These are phyloP conservation scores for Eurois occulta DNA, from an alignment of 2,888 invertebrate species.

Conservation along the genomic window DNA sequence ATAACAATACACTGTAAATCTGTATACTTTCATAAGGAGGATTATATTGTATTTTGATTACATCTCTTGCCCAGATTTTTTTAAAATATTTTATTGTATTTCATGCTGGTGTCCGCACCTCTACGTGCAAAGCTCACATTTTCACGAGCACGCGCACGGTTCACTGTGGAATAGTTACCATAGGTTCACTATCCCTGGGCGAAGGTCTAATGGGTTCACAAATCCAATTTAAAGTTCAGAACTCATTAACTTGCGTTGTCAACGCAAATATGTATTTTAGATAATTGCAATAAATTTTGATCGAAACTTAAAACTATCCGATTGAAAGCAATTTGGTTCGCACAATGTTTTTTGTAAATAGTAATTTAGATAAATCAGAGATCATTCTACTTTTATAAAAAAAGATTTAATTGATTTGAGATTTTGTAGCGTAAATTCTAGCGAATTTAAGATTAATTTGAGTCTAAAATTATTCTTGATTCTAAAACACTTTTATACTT, in stretches of 20 bases:
- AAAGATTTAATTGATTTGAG: background rate
- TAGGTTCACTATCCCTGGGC: background rate
- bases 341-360: background rate
- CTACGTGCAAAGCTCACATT: background rate
- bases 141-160: too few relatives aligned
- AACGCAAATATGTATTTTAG: constrained; percentile 24
- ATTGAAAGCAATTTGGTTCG: background rate
- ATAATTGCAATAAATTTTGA: constrained; percentile 7
- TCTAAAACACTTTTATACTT: constrained; percentile 6
- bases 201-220: constrained; percentile 21
- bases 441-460: background rate
- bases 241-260: constrained; percentile 18
- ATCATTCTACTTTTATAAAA: constrained; percentile 8
- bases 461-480: background rate
- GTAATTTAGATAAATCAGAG: background rate
- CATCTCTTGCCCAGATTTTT: background rate
- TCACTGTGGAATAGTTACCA: background rate
- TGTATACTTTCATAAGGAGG: background rate
- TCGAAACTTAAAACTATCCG: background rate
- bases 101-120: background rate
- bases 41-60: background rate
- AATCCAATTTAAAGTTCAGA: constrained; percentile 30
- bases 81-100: background rate
- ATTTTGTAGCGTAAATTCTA: background rate
- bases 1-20: background rate